Percentiles rank a stretch among this genome's conserved stretches.
Evolutionary conservation across 92 coral and sea anemone species (phyloP).

Genomic region (Phenganax stokvisi): DNA sequence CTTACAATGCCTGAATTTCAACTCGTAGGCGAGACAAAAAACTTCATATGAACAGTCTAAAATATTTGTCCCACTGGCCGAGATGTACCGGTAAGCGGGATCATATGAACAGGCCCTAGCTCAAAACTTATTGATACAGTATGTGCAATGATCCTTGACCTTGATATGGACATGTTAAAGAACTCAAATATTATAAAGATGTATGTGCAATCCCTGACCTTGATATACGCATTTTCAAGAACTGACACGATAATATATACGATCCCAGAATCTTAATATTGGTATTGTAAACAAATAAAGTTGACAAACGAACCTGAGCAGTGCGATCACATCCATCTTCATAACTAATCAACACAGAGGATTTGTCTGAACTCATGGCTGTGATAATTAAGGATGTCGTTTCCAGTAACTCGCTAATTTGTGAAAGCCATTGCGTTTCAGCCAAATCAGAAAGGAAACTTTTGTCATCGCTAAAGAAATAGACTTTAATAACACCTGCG

Average conservation of each 20-base stretch:
- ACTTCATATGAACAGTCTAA: no score
- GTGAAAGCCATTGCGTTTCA: slow-evolving; percentile 87
- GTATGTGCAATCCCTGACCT: neutral
- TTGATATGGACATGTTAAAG: neutral
- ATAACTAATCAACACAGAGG: slow-evolving; percentile 86
- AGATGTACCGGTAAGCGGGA: no score
- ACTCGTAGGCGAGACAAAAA: no score
- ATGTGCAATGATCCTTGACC: no score
- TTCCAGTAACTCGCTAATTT: slow-evolving; percentile 81
- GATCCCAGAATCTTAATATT: no score
- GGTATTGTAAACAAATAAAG: neutral
- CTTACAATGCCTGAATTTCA: no score
- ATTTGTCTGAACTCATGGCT: slow-evolving; percentile 80
- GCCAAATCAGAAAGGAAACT: slow-evolving; percentile 74
- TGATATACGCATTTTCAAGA: no score
- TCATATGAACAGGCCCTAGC: no score
- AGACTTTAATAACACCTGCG: neutral
- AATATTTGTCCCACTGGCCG: no score
- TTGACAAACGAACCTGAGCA: slow-evolving; percentile 63
- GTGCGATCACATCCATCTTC: slow-evolving; percentile 93
- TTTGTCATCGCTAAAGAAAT: slow-evolving; percentile 63
- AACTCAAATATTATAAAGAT: neutral
- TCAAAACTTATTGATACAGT: no score
- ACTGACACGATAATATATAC: no score
- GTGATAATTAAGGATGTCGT: slow-evolving; percentile 85